A percentile compares a stretch with the other conserved stretches of the same genome.
Conservation (phyloP, 2,888 invertebrate species). For the Drosophila basisetae region DNA sequence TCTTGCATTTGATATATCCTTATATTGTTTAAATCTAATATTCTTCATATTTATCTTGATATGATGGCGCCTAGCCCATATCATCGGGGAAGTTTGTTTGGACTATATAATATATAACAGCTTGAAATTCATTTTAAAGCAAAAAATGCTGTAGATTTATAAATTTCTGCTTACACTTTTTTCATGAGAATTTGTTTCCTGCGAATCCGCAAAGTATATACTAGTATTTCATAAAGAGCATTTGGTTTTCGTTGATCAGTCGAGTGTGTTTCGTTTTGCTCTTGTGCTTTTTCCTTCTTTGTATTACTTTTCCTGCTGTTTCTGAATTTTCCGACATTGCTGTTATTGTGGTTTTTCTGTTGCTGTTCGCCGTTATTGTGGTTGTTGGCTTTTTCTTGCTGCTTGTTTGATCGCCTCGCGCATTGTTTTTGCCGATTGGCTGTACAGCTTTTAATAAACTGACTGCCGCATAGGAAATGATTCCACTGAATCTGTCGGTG, state of each 20-base stretch:
- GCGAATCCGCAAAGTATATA: background rate
- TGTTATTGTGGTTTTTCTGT: conserved; percentile 23
- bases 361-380: conserved; percentile 25
- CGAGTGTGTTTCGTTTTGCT: background rate
- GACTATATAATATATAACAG: too few species aligned
- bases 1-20: background rate
- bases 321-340: conserved; percentile 23
- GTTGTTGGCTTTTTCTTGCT: conserved; percentile 23
- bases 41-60: background rate
- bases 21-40: background rate
- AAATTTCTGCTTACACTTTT: background rate
- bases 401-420: conserved; percentile 38
- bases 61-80: background rate
- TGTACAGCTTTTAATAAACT: conserved; percentile 67
- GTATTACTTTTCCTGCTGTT: background rate
- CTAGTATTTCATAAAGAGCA: conserved; percentile 24
- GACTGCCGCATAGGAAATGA: conserved; percentile 69
- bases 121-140: background rate
- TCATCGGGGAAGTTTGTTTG: background rate
- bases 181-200: background rate
- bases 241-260: conserved; percentile 11
- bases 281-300: background rate
- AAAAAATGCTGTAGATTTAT: background rate
- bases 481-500: conserved; percentile 52
- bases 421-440: conserved; percentile 46